phyloP scores from a whole-genome alignment of 2,888 invertebrate species.

The Elegia similella region DNA sequence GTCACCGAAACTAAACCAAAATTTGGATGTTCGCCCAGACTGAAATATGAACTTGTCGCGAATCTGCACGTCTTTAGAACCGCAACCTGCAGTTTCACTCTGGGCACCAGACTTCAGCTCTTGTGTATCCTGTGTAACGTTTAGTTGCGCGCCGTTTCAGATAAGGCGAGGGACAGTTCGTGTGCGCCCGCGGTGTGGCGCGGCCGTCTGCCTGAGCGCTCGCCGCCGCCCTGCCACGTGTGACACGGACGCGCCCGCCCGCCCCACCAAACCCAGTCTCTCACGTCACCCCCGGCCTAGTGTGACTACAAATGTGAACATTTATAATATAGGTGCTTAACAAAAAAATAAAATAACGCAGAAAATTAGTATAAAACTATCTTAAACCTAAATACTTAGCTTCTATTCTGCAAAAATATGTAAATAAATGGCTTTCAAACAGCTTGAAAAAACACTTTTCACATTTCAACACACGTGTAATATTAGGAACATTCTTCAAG shows the following conservation, averaged over 20 bases:
- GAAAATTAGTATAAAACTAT: slow-evolving; percentile 43
- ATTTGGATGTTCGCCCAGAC: background rate
- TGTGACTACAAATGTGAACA: slow-evolving; percentile 37
- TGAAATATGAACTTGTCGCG: background rate
- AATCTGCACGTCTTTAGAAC: no score
- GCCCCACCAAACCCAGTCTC: slow-evolving; percentile 29
- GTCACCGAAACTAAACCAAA: background rate
- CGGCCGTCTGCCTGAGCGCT: slow-evolving; percentile 62
- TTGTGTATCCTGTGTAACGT: background rate
- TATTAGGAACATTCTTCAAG: slow-evolving; percentile 51
- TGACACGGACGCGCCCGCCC: slow-evolving; percentile 41
- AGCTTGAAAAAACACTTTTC: slow-evolving; percentile 69
- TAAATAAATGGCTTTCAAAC: slow-evolving; percentile 68
- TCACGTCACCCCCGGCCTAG: slow-evolving; percentile 30
- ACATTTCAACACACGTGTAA: slow-evolving; percentile 65
- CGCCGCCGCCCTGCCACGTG: slow-evolving; percentile 67
- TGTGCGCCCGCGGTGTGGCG: slow-evolving; percentile 57
- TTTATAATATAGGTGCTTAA: slow-evolving; percentile 42
- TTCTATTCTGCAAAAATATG: slow-evolving; percentile 43
- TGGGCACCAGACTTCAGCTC: background rate
- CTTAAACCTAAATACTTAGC: slow-evolving; percentile 32
- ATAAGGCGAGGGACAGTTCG: slow-evolving; percentile 60
- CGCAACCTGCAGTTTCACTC: no score
- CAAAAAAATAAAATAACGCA: slow-evolving; percentile 43
- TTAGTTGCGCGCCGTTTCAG: slow-evolving; percentile 45